A percentile compares a stretch with the other conserved stretches of the same genome.
phyloP scores from a whole-genome alignment of 2,113 vertebrate species.

The Campylomormyrus numenius region DNA sequence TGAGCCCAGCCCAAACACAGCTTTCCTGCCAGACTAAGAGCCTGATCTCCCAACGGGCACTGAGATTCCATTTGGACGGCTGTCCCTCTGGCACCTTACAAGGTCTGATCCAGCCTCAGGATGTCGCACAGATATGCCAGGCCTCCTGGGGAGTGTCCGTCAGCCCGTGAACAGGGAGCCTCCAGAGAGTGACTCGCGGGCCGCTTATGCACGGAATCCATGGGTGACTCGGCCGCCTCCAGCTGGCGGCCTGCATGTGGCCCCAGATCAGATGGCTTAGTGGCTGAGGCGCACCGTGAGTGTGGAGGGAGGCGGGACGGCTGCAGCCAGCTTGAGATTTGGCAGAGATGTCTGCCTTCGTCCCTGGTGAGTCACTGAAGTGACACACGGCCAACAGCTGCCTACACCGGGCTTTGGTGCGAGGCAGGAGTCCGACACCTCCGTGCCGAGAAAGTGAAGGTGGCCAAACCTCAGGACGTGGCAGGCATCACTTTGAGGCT shows the following conservation, averaged over 20 bases:
- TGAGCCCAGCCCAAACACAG: not conserved
- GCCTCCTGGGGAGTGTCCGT: not conserved
- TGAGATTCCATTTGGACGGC: not conserved
- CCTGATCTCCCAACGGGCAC: not conserved
- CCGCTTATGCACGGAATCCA: conserved; percentile 52
- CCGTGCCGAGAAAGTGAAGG: not conserved
- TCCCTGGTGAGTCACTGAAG: not conserved
- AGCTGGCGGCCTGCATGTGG: not conserved
- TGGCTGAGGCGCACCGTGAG: not conserved
- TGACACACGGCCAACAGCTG: not conserved
- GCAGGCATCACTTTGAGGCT: not conserved
- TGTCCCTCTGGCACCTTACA: not conserved
- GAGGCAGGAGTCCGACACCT: not conserved
- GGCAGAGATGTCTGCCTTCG: not conserved
- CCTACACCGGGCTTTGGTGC: not conserved
- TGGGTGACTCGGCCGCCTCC: not conserved
- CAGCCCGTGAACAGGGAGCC: not conserved
- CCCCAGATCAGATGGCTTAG: not conserved
- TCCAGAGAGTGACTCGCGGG: conserved; percentile 24
- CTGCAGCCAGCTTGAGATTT: not conserved
- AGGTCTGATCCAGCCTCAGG: not conserved
- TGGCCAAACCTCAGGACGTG: not conserved
- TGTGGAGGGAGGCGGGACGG: not conserved
- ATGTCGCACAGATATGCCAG: not conserved
- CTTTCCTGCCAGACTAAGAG: not conserved